These are phyloP conservation scores for Calosoma granatense DNA, from an alignment of 1,140 invertebrate genomes.

Conservation along the genomic window DNA sequence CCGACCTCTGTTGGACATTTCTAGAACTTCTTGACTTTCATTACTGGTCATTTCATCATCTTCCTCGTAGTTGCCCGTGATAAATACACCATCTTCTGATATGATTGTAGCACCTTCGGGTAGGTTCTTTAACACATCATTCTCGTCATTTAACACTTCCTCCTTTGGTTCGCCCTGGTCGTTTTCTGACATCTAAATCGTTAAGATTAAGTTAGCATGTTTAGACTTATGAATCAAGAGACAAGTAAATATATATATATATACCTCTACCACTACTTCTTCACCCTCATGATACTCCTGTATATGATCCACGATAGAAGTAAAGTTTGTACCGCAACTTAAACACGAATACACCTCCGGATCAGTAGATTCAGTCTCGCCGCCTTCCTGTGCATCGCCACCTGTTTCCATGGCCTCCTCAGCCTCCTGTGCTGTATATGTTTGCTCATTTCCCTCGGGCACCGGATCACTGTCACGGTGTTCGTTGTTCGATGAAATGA, in stretches of 20 bases:
- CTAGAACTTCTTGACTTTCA: slow-evolving; percentile 12
- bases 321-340: slow-evolving; percentile 50
- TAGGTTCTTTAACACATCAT: slow-evolving; percentile 2
- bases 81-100: slow-evolving; percentile 2
- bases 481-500: not conserved
- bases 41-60: not conserved
- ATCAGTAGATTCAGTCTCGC: slow-evolving; percentile 11
- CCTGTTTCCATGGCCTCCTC: slow-evolving; percentile 12
- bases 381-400: slow-evolving; percentile 13
- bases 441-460: slow-evolving; percentile 5
- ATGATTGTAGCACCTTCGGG: not conserved
- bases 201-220: slow-evolving; percentile 6
- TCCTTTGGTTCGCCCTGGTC: not conserved
- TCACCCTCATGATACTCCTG: slow-evolving; percentile 52
- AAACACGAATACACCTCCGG: slow-evolving; percentile 48
- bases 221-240: slow-evolving; percentile 6
- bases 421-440: slow-evolving; percentile 7
- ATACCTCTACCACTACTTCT: slow-evolving; percentile 49
- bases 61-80: not conserved
- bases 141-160: not conserved
- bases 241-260: not conserved
- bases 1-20: not conserved
- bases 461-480: slow-evolving; percentile 7
- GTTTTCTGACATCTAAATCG: not conserved
- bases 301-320: slow-evolving; percentile 52